Evolutionary conservation across 2,888 invertebrate species (phyloP).

Genomic region (Keiferia lycopersicella): DNA sequence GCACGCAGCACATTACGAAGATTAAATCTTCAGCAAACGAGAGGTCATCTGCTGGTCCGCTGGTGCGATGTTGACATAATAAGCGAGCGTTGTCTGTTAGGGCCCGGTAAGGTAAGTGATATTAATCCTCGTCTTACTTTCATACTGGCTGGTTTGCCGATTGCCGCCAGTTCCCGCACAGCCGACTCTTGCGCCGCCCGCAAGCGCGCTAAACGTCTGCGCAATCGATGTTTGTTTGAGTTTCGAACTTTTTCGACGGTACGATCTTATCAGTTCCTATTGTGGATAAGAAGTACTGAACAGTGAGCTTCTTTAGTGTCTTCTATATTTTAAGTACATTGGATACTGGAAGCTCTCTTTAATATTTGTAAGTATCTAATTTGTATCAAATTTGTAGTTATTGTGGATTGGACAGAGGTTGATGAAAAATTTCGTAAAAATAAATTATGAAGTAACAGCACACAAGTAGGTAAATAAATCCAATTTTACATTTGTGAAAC

Average conservation of each 20-base stretch:
- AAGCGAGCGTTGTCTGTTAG: constrained; percentile 57
- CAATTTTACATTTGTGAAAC: too few relatives aligned
- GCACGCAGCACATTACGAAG: background rate
- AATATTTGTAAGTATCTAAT: constrained; percentile 10
- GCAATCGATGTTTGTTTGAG: constrained; percentile 30
- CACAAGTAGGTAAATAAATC: too few relatives aligned
- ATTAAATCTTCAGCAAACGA: constrained; percentile 32
- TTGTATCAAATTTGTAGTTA: background rate
- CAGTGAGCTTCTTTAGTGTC: constrained; percentile 25
- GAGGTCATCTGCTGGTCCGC: constrained; percentile 23
- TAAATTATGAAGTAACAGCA: too few relatives aligned
- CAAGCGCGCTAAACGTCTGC: constrained; percentile 43
- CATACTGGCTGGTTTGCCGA: constrained; percentile 47
- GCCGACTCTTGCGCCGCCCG: constrained; percentile 61
- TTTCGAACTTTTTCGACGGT: constrained; percentile 15
- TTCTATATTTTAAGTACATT: constrained; percentile 7
- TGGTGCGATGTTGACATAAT: constrained; percentile 52
- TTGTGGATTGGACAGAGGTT: background rate
- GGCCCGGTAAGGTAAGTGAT: constrained; percentile 66
- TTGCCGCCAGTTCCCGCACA: constrained; percentile 57
- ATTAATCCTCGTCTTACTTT: constrained; percentile 72
- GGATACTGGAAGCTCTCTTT: constrained; percentile 16
- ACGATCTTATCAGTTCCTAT: constrained; percentile 21
- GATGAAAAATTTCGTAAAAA: too few relatives aligned
- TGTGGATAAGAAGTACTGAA: constrained; percentile 22